These are phyloP conservation scores for Eupeodes latifasciatus DNA, from an alignment of 2,888 invertebrate genomes.

Conservation along the genomic window DNA sequence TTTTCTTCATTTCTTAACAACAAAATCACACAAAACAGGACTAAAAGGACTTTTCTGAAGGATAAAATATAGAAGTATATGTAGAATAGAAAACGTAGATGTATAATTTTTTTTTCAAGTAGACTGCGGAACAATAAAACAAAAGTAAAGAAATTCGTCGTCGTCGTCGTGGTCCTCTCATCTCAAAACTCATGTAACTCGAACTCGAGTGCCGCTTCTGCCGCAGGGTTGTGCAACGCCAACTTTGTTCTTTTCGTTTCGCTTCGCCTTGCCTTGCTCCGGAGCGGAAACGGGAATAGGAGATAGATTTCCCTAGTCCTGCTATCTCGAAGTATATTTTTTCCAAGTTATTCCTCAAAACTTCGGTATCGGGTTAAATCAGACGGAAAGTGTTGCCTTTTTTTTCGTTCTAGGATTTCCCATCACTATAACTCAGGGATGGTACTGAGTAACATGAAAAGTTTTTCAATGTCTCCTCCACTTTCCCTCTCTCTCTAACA, in stretches of 20 bases:
- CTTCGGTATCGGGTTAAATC: slow-evolving; percentile 71
- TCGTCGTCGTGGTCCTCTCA: slow-evolving; percentile 26
- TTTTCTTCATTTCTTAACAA: slow-evolving; percentile 44
- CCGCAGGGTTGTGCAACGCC: slow-evolving; percentile 67
- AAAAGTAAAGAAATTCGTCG: slow-evolving; percentile 47
- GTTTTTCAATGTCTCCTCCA: slow-evolving; percentile 67
- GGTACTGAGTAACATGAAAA: slow-evolving; percentile 67
- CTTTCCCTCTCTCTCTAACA: background rate
- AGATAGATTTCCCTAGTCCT: slow-evolving; percentile 37
- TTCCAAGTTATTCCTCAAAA: slow-evolving; percentile 59
- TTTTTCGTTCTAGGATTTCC: slow-evolving; percentile 31
- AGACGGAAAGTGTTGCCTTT: slow-evolving; percentile 67
- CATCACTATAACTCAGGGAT: slow-evolving; percentile 40
- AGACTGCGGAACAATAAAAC: slow-evolving; percentile 75
- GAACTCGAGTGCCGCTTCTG: slow-evolving; percentile 66
- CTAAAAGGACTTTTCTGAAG: slow-evolving; percentile 26
- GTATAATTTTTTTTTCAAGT: slow-evolving; percentile 62
- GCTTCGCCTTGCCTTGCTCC: background rate
- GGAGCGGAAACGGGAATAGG: slow-evolving; percentile 1
- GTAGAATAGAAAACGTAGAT: slow-evolving; percentile 11
- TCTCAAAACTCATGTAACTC: slow-evolving; percentile 44
- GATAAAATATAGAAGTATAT: slow-evolving; percentile 28
- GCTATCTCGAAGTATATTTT: slow-evolving; percentile 30
- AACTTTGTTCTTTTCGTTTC: slow-evolving; percentile 40
- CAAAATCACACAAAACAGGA: slow-evolving; percentile 55